These are phyloP conservation scores for Chironomus tentans DNA, from an alignment of 2,888 invertebrate genomes.

Conservation along the genomic window DNA sequence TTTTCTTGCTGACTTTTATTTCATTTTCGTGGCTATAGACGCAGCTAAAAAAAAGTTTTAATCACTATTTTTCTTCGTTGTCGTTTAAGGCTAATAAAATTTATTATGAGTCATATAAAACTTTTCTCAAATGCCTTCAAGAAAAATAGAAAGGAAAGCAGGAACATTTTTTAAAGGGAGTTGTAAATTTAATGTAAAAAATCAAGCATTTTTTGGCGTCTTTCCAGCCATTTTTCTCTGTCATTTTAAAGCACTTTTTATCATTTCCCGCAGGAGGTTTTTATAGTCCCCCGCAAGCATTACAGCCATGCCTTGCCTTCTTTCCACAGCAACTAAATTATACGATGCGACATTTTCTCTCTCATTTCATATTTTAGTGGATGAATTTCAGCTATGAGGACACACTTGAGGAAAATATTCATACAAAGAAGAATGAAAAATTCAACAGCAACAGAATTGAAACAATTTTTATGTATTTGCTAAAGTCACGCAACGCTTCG, in stretches of 20 bases:
- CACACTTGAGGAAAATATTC: not conserved
- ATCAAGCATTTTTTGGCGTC: conserved; percentile 2
- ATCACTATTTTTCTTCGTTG: too few species aligned
- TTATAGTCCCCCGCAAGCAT: too few species aligned
- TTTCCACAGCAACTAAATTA: not conserved
- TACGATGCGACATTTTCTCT: conserved; percentile 11
- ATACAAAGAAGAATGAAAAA: not conserved
- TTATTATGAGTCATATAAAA: too few species aligned
- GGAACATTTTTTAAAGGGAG: too few species aligned
- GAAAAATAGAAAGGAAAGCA: too few species aligned
- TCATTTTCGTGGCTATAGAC: too few species aligned
- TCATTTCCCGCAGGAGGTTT: not conserved
- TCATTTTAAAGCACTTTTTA: conserved; percentile 1
- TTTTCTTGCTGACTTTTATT: too few species aligned
- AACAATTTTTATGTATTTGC: not conserved
- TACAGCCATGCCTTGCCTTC: not conserved
- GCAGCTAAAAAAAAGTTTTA: too few species aligned
- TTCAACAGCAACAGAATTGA: not conserved
- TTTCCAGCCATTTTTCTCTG: not conserved
- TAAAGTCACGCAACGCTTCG: not conserved
- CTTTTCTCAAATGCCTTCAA: too few species aligned
- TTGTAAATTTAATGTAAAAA: too few species aligned
- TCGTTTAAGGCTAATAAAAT: too few species aligned
- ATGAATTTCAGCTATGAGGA: not conserved
- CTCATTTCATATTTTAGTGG: not conserved